Evolutionary conservation across 2,113 vertebrate genomes (phyloP), one percentile per base, ranked within the genome.

Genomic region (Elgaria multicarinata): DNA sequence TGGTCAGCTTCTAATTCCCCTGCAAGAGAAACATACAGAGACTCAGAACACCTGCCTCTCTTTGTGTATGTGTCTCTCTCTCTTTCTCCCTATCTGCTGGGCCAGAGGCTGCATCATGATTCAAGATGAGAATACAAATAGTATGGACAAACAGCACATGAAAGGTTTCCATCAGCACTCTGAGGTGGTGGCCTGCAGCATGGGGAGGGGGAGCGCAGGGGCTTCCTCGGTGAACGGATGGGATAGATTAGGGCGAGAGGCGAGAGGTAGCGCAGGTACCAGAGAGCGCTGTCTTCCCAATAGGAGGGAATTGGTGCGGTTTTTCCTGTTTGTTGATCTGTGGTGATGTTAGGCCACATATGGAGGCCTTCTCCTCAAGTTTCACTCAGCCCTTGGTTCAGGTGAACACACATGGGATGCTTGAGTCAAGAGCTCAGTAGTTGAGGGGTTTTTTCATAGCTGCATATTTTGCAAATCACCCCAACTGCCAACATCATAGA

Each of bases 1-100:
- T 97, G 97, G 97, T 97, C 96, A 95, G 67, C 77, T 80, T 94
- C 91, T 87, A 92, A 93, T 87, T 83, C 80, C 96, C 95, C 91
- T 55, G 89, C 87, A 76, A 50, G 55, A 87, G 72, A 84, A 69
- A 87, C 76, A 58, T 16, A 69, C 86, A 88, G 89, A 95, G 94
- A 96, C 93, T 75, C 91, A 89, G 80, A 92, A 76, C 87, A 55
- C 83, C 94, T 80, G 87, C 93, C 89, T 93, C 92, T 86, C 83
- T 81, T 90, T 42, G n/a, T 74, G n/a, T 31, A 28, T 46, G 7
- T 46, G 26, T 83, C 42, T 69, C 66, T 50, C 66, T 85, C 33
- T 33, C 9, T n/a, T 8, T 71, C 69, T 13, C 92, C 90, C 94
- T 88, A 13, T 89, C 90, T 91, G 3, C 89, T 83, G 90, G 91